phyloP scores from a whole-genome alignment of 2,113 vertebrate species.

The Notarius quadriscutis region DNA sequence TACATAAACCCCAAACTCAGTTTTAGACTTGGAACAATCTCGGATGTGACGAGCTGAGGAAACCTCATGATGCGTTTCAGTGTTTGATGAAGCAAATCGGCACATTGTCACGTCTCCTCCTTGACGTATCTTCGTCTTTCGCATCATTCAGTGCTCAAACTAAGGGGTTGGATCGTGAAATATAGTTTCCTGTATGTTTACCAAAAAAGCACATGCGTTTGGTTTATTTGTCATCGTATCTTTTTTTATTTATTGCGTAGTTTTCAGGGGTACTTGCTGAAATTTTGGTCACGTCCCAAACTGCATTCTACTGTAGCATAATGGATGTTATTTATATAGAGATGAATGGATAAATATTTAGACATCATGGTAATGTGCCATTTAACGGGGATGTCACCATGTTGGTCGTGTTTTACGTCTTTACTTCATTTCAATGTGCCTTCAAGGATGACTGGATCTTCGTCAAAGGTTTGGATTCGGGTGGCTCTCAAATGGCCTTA shows the following conservation, averaged over 20 bases:
- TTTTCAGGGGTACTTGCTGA: neutral
- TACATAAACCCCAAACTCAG: neutral
- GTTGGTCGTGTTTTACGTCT: neutral
- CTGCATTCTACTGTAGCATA: neutral
- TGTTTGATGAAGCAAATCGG: neutral
- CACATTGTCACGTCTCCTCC: neutral
- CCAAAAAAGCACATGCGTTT: slow-evolving; percentile 21
- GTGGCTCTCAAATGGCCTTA: slow-evolving; percentile 7
- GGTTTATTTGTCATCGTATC: slow-evolving; percentile 60
- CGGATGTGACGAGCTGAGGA: neutral
- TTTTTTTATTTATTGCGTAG: slow-evolving; percentile 58
- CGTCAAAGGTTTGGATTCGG: neutral
- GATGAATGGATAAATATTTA: neutral
- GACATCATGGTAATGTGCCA: neutral
- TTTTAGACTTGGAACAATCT: neutral
- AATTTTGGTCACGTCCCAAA: neutral
- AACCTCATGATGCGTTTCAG: neutral
- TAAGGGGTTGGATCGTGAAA: slow-evolving; percentile 25
- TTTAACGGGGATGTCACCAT: neutral
- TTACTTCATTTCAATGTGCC: slow-evolving; percentile 4
- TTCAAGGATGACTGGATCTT: neutral
- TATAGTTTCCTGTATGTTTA: slow-evolving; percentile 20
- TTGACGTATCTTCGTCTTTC: neutral
- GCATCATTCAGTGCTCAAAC: neutral
- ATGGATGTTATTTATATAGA: neutral